Evolutionary conservation across 2,797 vertebrate genomes (phyloP), one percentile per base, ranked within the genome.

Genomic region (Heliangelus exortis): DNA sequence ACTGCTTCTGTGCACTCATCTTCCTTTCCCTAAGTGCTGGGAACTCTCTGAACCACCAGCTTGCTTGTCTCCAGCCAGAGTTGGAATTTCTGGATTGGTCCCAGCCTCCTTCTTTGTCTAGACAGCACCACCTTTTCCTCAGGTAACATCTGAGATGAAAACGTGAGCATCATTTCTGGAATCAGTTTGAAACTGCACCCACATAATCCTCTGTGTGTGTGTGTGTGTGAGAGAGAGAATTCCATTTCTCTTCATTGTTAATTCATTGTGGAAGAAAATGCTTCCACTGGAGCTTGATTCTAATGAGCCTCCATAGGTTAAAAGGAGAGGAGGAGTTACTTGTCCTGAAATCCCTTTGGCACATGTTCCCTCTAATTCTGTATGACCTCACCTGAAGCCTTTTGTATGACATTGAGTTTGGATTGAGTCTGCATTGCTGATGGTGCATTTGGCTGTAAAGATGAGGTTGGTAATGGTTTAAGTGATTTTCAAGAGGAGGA

Each of bases 1-100:
- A 61, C 74, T 92, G 34, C 75, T 78, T 74, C 71, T 54, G 34
- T 92, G 91, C 36, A 34, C 54, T 68, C 55, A 75, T 50, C 34
- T 93, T 88, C 73, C 53, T 18, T 84, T 94, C 69, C 43, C 33
- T 62, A 88, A 58, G 84, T 77, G 16, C 77, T 78, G 74, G 87
- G 69, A 95, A 22, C 39, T 84, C 16, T 72, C 77, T 72, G 79
- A 94, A 41, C 36, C 51, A 7, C 45, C 61, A 33, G 20, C 62
- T 93, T 83, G 58, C 67, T 73, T 2, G 5, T 90, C 39, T 93
- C 69, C 31, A 21, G 39, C n/a, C 43, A 39, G 18, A 65, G 66
- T 73, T 96, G 59, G 45, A 77, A 75, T 85, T 84, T 33, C 55
- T 79, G 72, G 15, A 5, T 57, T 86, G 50, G 55, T 95, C 76